Conservation (phyloP, 2,113 vertebrate genomes). For the Indri indri region DNA sequence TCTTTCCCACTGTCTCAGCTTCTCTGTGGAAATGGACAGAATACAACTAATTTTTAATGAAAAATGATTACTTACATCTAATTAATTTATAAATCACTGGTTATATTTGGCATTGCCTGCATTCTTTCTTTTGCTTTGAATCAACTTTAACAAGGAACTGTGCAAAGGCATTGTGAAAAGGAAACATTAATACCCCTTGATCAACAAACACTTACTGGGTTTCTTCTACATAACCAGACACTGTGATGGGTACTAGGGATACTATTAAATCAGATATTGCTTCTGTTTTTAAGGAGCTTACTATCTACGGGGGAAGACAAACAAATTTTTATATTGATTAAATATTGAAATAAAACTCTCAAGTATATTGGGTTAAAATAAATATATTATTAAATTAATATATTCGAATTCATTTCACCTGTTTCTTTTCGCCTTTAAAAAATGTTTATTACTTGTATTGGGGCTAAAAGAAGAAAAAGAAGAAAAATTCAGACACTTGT, state of each 20-base stretch:
- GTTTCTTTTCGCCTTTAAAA: neutral
- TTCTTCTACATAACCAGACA: neutral
- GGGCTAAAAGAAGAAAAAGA: no score
- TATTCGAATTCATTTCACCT: slow-evolving; percentile 34
- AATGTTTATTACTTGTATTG: neutral
- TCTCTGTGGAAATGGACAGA: slow-evolving; percentile 1
- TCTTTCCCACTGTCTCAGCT: neutral
- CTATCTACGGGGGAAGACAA: neutral
- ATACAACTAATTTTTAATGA: slow-evolving; percentile 36
- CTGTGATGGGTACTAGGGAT: neutral
- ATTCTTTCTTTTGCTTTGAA: slow-evolving; percentile 30
- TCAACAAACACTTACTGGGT: neutral
- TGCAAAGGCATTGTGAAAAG: slow-evolving; percentile 18
- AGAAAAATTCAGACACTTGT: no score
- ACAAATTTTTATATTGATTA: slow-evolving; percentile 18
- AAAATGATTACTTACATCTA: slow-evolving; percentile 9
- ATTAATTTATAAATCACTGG: neutral
- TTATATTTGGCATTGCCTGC: neutral
- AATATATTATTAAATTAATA: neutral
- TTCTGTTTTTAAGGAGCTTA: slow-evolving; percentile 1
- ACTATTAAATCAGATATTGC: neutral
- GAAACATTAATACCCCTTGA: slow-evolving; percentile 5
- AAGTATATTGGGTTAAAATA: neutral
- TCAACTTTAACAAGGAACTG: slow-evolving; percentile 41
- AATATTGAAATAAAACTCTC: slow-evolving; percentile 27